Evolutionary conservation across 2,113 vertebrate genomes (phyloP), one percentile per base, ranked within the genome.

Genomic region (Pseudois nayaur): DNA sequence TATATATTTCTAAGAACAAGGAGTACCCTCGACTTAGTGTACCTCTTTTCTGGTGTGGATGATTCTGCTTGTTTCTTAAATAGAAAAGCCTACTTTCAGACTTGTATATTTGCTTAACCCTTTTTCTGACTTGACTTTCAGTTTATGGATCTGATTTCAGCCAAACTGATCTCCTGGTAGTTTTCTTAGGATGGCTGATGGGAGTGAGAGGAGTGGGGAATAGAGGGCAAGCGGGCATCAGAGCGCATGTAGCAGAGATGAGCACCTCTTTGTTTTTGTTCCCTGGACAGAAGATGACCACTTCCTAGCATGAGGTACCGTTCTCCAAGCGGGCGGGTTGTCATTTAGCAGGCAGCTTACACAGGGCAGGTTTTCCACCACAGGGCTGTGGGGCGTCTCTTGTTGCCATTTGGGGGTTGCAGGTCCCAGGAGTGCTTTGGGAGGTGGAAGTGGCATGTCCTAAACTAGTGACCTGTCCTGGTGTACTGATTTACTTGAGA

Each of bases 51-150:
- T 84, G 17, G 9, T 92, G 54, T 86, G 33, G 27, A 74, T 89
- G 25, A 62, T 50, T 89, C 4, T 84, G 79, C 92, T 96, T 96
- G 29, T 79, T 87, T 54, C n/a, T 91, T 94, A 92, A 76, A 52
- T 33, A 40, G 12, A 40, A 62, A 90, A 36, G 21, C 86, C 50
- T 81, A 59, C 25, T 62, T 83, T 81, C 48, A 31, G 36, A 78
- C 83, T 91, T 97, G 13, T 0, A 23, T 78, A 62, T 74, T 71
- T 92, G n/a, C 90, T 89, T 60, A 96, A 86, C 55, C 31, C 76
- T 89, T 36, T 36, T 62, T 79, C 87, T 57, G 40, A 85, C 67
- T 89, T 94, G 71, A 57, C 79, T 93, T 89, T 97, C 17, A 48
- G 19, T 54, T 31, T 7, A 15, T 36, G 40, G 81, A 45, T 94